These are phyloP conservation scores for Aurelia sp. DNA, from an alignment of 30 jellyfish, hydroid and myxozoan species.

Conservation along the genomic window DNA sequence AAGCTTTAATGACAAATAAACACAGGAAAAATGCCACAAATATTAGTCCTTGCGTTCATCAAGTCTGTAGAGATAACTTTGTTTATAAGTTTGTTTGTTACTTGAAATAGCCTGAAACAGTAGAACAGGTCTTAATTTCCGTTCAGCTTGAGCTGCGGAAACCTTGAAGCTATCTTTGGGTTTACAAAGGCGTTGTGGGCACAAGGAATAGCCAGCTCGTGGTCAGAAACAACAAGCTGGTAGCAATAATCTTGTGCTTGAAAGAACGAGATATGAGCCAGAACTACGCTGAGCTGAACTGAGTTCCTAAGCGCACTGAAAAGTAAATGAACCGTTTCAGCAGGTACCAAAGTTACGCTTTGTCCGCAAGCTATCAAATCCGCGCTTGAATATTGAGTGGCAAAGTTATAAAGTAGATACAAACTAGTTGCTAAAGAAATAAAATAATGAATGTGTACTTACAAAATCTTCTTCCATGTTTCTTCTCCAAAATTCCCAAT, in stretches of 20 bases:
- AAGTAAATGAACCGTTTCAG: conserved; percentile 3
- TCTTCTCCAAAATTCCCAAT: conserved; percentile 69
- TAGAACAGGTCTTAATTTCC: too few species aligned
- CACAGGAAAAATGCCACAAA: too few species aligned
- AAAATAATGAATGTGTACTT: conserved; percentile 6
- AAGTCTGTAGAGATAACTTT: too few species aligned
- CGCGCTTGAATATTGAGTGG: not conserved
- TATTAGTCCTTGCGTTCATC: too few species aligned
- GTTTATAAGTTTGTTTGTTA: too few species aligned
- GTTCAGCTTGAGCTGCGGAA: too few species aligned
- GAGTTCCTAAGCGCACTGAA: not conserved
- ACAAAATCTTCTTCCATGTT: conserved; percentile 75
- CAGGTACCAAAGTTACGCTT: not conserved
- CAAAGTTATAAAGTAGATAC: not conserved
- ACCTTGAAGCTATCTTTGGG: not conserved
- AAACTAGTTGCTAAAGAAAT: too few species aligned
- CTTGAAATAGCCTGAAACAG: too few species aligned
- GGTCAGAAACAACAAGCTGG: not conserved
- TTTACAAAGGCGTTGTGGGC: conserved; percentile 4
- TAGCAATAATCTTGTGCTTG: too few species aligned
- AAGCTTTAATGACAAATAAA: too few species aligned
- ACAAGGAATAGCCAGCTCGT: not conserved
- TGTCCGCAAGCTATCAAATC: not conserved
- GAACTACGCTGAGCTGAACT: not conserved
- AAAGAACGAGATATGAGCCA: not conserved